These are phyloP conservation scores for Ceraclea dissimilis DNA, from an alignment of 2,888 invertebrate species.

Conservation along the genomic window DNA sequence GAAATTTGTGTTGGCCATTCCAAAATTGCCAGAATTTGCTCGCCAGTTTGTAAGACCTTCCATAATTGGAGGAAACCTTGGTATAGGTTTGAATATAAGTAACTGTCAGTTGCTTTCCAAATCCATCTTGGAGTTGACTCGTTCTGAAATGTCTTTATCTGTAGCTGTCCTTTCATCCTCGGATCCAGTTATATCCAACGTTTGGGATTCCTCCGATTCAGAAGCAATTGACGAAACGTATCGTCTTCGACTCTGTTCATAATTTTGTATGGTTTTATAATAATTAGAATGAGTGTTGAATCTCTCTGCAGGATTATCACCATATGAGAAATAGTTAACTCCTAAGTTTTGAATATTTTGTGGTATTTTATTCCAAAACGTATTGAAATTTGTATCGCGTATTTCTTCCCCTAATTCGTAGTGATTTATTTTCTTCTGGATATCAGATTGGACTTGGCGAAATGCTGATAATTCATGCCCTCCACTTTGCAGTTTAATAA, in stretches of 20 bases:
- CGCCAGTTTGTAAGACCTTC: conserved; percentile 18
- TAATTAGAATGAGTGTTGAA: neutral
- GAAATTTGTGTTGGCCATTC: neutral
- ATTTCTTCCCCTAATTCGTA: conserved; percentile 32
- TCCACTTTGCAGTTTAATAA: conserved; percentile 6
- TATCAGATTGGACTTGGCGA: conserved; percentile 41
- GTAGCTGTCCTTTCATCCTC: conserved; percentile 35
- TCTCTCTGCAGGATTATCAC: conserved; percentile 19
- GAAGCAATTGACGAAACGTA: conserved; percentile 40
- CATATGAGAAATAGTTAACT: conserved; percentile 23
- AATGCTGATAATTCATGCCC: conserved; percentile 40
- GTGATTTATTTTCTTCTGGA: conserved; percentile 24
- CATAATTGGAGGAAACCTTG: conserved; percentile 37
- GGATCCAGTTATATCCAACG: conserved; percentile 47
- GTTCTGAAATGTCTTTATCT: neutral
- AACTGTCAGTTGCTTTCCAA: conserved; percentile 32
- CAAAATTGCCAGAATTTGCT: conserved; percentile 3
- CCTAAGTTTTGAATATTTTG: conserved; percentile 10
- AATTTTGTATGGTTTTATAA: conserved; percentile 4
- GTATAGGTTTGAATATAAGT: conserved; percentile 45
- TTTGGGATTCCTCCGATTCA: conserved; percentile 39
- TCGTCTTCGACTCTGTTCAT: conserved; percentile 13
- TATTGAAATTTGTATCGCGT: conserved; percentile 41
- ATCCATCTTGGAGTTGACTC: neutral
- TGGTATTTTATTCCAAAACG: conserved; percentile 40